Percentiles rank a stretch among this genome's conserved stretches.
Conservation (phyloP, 1,140 invertebrate species). For the Ceratina calcarata region DNA sequence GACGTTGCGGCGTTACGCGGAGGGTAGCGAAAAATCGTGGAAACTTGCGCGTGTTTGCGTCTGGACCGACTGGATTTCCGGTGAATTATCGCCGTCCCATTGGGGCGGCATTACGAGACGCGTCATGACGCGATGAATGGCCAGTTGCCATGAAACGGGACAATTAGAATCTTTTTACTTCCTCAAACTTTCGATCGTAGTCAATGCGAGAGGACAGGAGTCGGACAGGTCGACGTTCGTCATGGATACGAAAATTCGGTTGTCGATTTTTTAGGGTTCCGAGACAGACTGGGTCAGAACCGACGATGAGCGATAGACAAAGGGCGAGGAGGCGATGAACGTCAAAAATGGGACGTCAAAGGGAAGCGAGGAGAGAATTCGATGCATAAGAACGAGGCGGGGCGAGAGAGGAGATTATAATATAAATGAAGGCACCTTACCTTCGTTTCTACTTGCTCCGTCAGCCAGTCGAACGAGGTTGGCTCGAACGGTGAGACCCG, state of each 20-base stretch:
- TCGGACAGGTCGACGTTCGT: too few species aligned
- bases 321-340: conserved; percentile 25
- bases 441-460: conserved; percentile 54
- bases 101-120: too few species aligned
- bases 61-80: conserved; percentile 25
- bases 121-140: too few species aligned
- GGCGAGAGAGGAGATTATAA: conserved; percentile 62
- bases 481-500: background rate
- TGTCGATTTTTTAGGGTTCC: too few species aligned
- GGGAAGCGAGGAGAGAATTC: conserved; percentile 25
- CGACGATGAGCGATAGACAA: background rate
- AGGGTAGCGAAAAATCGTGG: conserved; percentile 21
- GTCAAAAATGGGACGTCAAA: conserved; percentile 29
- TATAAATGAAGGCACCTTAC: conserved; percentile 68
- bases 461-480: conserved; percentile 49
- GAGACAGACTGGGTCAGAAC: background rate
- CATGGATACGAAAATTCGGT: too few species aligned
- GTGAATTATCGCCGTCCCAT: conserved; percentile 22
- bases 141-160: too few species aligned
- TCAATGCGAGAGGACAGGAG: too few species aligned
- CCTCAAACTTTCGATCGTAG: too few species aligned
- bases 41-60: conserved; percentile 30
- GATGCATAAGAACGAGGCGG: conserved; percentile 62
- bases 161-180: too few species aligned
- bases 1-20: conserved; percentile 49